Evolutionary conservation across 2,113 vertebrate genomes (phyloP), one percentile per base, ranked within the genome.

Genomic region (Cettia cetti): DNA sequence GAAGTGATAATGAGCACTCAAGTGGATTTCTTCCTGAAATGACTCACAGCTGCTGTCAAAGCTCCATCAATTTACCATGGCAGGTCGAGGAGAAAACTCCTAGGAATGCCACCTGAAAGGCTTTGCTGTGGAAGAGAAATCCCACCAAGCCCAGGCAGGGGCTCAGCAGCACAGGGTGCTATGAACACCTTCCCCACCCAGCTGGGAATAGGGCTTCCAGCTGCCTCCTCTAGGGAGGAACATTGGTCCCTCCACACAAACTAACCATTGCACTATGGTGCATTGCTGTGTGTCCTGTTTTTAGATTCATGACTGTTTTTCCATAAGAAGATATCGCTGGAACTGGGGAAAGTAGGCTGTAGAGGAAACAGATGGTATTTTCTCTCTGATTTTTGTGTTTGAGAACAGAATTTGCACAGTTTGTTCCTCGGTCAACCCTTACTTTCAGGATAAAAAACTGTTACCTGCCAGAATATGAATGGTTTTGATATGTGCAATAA

Each of bases 321-420:
- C 76, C 60, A 50, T 6, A 21, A 86, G 49, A 88, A 89, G 82
- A 71, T 68, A 81, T 81, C n/a, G 8, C 35, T 54, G 76, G n/a
- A 88, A 81, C 37, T 3, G 15, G 56, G 31, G 65, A 88, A 86
- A 75, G 60, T 64, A 83, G 88, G 82, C 86, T 95, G 75, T 56
- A 90, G 79, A 90, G 60, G 44, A 91, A 84, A 82, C 92, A 96
- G 95, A 96, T 96, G 93, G 93, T 86, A 92, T 94, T 97, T 97
- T 91, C 81, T 94, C 57, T 94, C 83, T 84, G 78, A 71, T 95
- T 95, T 91, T 89, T 77, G 80, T 94, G 80, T 92, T 95, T 96
- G 76, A 88, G 95, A 95, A 93, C 88, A 93, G 76, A 95, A 96
- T 93, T 95, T 92, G 94, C 92, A 94, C 87, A 93, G 68, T 92